phyloP scores from a whole-genome alignment of 2,113 vertebrate species.

The Turdus rufiventris region DNA sequence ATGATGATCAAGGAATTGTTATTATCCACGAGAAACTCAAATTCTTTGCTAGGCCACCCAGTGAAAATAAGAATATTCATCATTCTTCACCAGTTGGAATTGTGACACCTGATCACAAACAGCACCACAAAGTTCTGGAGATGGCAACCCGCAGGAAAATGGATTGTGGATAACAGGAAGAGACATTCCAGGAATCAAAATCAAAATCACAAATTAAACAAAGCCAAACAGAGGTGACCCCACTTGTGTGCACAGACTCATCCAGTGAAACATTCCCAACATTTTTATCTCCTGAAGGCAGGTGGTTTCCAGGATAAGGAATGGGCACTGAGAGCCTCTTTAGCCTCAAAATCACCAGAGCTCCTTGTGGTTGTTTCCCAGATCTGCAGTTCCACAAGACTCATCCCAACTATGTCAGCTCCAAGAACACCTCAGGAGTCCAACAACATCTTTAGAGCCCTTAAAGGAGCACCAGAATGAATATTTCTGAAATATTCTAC shows the following conservation, averaged over 20 bases:
- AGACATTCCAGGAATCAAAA: neutral
- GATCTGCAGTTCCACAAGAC: neutral
- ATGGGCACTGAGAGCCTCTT: neutral
- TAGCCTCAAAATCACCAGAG: neutral
- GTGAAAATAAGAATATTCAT: neutral
- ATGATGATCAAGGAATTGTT: neutral
- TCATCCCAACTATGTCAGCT: neutral
- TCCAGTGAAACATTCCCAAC: neutral
- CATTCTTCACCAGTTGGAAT: neutral
- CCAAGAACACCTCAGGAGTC: neutral
- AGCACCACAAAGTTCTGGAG: neutral
- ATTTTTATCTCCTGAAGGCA: neutral
- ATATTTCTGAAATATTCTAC: neutral
- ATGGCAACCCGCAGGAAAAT: neutral
- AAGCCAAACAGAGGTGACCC: neutral
- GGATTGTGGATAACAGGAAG: neutral
- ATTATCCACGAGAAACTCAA: neutral
- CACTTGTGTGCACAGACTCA: neutral
- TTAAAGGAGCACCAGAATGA: neutral
- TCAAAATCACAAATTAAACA: neutral
- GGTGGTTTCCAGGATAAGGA: neutral
- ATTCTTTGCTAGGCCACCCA: neutral
- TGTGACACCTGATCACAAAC: neutral
- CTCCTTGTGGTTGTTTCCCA: neutral
- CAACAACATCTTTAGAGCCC: neutral